phyloP scores from a whole-genome alignment of 2,797 vertebrate species.

The Enteromius treurensis region DNA sequence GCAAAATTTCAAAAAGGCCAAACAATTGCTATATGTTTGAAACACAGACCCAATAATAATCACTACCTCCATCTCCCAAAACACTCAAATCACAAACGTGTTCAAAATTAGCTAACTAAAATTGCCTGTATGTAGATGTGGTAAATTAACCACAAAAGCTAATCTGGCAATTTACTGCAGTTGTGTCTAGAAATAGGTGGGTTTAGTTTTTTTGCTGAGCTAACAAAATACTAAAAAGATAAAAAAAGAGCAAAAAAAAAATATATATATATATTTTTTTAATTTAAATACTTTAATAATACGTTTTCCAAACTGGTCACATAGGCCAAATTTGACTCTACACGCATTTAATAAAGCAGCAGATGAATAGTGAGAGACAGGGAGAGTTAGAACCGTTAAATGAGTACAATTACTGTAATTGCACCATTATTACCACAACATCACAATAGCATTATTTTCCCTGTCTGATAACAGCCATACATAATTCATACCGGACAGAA shows the following conservation, averaged over 20 bases:
- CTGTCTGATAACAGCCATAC: conserved; percentile 42
- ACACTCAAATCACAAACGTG: no score
- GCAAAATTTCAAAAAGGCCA: no score
- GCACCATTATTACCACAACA: conserved; percentile 36
- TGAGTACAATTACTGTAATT: conserved; percentile 29
- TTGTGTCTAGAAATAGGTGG: neutral
- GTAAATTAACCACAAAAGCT: neutral
- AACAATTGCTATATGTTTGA: no score
- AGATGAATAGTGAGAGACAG: conserved; percentile 1
- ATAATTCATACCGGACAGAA: conserved; percentile 45
- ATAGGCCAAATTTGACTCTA: neutral
- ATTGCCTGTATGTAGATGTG: neutral
- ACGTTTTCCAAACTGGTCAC: neutral
- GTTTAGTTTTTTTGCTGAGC: neutral
- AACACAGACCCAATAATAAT: no score
- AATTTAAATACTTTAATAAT: neutral
- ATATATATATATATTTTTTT: neutral
- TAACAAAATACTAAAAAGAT: neutral
- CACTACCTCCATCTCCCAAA: no score
- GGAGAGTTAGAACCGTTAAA: conserved; percentile 18
- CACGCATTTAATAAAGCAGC: neutral
- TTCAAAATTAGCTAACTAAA: no score
- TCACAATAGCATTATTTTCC: conserved; percentile 41
- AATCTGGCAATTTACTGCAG: neutral
- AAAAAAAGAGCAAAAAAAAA: neutral